Conservation (phyloP, 2,888 invertebrate species). For the Plusia festucae region DNA sequence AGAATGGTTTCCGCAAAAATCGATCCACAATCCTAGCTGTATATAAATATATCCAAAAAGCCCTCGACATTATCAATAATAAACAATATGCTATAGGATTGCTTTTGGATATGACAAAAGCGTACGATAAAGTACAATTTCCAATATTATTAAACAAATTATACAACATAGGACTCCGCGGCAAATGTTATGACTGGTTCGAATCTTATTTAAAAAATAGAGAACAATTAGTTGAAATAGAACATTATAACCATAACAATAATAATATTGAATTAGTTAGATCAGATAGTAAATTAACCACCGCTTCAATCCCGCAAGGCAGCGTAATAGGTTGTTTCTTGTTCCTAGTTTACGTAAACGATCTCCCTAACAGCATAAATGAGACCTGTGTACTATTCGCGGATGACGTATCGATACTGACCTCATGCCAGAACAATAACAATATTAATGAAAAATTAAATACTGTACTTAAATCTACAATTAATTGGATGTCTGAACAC, state of each 20-base stretch:
- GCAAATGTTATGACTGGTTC: not conserved
- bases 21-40: not conserved
- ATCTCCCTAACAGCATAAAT: too few species aligned
- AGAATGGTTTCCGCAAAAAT: not conserved
- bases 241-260: not conserved
- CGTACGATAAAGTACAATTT: not conserved
- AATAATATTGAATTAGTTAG: too few species aligned
- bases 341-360: too few species aligned
- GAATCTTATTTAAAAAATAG: not conserved
- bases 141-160: not conserved
- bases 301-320: too few species aligned
- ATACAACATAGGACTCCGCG: too few species aligned
- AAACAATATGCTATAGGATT: not conserved
- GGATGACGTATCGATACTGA: too few species aligned
- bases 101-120: slow-evolving; percentile 1
- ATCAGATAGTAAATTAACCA: too few species aligned
- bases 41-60: slow-evolving; percentile 2
- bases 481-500: slow-evolving; percentile 4
- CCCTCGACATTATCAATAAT: not conserved
- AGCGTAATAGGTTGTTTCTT: too few species aligned
- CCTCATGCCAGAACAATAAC: too few species aligned
- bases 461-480: too few species aligned
- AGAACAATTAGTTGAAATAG: not conserved
- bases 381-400: too few species aligned
- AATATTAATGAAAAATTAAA: too few species aligned